Conservation (phyloP, 2,888 invertebrate species). For the Drosophila phalerata region DNA sequence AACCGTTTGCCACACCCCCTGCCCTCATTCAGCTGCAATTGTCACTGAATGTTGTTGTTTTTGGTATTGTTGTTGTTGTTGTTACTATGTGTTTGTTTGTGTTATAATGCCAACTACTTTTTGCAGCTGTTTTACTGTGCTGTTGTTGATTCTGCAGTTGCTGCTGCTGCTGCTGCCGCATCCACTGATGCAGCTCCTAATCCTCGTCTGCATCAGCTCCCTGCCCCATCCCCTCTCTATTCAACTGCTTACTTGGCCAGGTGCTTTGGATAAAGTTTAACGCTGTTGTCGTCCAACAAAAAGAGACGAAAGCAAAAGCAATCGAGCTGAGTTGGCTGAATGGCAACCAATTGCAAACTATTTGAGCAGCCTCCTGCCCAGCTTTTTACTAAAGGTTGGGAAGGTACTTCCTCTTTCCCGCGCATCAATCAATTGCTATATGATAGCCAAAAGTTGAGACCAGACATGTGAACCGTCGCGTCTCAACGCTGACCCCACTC, state of each 20-base stretch:
- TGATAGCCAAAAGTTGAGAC: constrained; percentile 58
- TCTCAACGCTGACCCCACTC: constrained; percentile 61
- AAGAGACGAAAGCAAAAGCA: constrained; percentile 44
- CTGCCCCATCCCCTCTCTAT: not conserved
- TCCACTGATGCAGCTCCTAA: constrained; percentile 42
- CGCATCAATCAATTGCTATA: constrained; percentile 70
- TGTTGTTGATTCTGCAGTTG: constrained; percentile 68
- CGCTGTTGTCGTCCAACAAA: constrained; percentile 45
- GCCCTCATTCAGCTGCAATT: constrained; percentile 31
- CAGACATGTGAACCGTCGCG: constrained; percentile 49
- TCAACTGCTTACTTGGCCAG: constrained; percentile 10
- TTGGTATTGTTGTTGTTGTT: constrained; percentile 13
- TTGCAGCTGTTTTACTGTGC: constrained; percentile 60
- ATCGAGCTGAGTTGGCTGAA: constrained; percentile 64
- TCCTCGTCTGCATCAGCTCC: constrained; percentile 1
- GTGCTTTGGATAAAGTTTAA: constrained; percentile 47
- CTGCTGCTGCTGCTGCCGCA: constrained; percentile 27
- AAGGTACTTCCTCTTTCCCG: not conserved
- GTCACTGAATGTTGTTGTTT: constrained; percentile 29
- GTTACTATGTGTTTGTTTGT: constrained; percentile 42
- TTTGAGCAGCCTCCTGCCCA: constrained; percentile 44
- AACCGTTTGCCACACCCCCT: constrained; percentile 61
- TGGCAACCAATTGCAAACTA: constrained; percentile 68
- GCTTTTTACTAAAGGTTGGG: not conserved
- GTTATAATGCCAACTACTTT: constrained; percentile 54